Base-by-base conservation (phyloP, 2,797 vertebrate genomes). In the Toxotes lorentzi region DNA sequence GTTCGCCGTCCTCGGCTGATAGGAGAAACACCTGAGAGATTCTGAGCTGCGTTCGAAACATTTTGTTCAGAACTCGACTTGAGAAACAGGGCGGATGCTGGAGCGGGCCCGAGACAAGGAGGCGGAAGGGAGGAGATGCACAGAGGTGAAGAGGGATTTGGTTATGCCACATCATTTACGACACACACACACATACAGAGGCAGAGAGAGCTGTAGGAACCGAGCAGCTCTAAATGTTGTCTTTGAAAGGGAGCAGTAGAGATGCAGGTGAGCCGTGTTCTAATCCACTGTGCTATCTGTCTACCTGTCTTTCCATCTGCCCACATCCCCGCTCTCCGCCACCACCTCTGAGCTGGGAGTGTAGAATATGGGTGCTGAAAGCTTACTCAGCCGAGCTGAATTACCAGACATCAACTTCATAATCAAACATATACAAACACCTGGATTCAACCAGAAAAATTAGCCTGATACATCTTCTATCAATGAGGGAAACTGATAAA, bases 211-310 rank as follows among this genome's bases (percentile, higher is more conserved):
- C 41, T 61, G 40, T 43, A 53, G 27, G 27, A 32, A 38, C 40
- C 30, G 10, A 59, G 54, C 27, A 32, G 16, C 27, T 38, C 32
- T 40, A 30, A 45, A 45, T 47, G 30, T 4, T 59, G 34, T 12
- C 57, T 43, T 64, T 43, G 34, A 27, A 41, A 13, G 45, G 10
- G 51, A 64, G 70, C 64, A 43, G 35, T 47, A 32, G 50, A 71
- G 56, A 56, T 34, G 43, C 45, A 59, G 50, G 45, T 63, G 43
- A 67, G 59, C 30, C 50, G 8, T 16, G 16, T 40, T 23, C 12
- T 65, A 23, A 58, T 62, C 58, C 68, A 62, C 45, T 41, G 4
- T 34, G 23, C 54, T 61, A 19, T 67, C 71, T 53, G 50, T 58
- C 56, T 69, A 0, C 34, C 21, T 69, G 64, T 27, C 63, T 56